Base-by-base conservation (phyloP, 1,140 invertebrate genomes). In the Vanessa atalanta region DNA sequence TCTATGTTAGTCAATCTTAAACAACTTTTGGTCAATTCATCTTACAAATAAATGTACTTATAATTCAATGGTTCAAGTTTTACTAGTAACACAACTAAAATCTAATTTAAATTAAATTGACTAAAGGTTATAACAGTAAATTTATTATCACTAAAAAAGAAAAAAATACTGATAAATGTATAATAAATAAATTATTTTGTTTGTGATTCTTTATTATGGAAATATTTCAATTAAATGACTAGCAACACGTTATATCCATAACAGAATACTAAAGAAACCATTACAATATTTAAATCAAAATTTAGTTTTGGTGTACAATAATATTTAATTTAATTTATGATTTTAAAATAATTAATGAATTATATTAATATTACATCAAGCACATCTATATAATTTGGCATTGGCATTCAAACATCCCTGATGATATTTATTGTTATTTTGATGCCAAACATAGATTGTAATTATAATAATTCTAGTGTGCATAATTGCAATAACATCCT, bases 1-100 rank as follows among this genome's bases (percentile, higher is more conserved):
- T 78, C 65, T 79, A 79, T 72, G 53, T 83, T 78, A 80, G 82
- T 84, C 80, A 85, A 85, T 84, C 87, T 92, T 89, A 92, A 74
- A 84, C 76, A 89, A 92, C 83, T 83, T 91, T 92, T 92, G 90
- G 90, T 92, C 90, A 92, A 90, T 89, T 88, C 87, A 89, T 91
- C 89, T 88, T 86, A 82, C 77, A 87, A 84, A 87, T 90, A 86
- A 86, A 87, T 74, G 63, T 75, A 63, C 66, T 67, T 72, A 48
- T 75, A 70, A 51, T 31, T 65, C 70, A 71, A 71, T 63, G 68
- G 20, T 37, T 69, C 66, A 68, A 68, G n/a, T 57, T 47, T 57
- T 16, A 63, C 47, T 61, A 61, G 47, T 50, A 47, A 70, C 55
- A 37, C 26, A 70, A 70, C 23, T 48, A 63, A 70, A 70, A 48